Evolutionary conservation across 2,888 invertebrate genomes (phyloP).

Genomic region (Nezara viridula): DNA sequence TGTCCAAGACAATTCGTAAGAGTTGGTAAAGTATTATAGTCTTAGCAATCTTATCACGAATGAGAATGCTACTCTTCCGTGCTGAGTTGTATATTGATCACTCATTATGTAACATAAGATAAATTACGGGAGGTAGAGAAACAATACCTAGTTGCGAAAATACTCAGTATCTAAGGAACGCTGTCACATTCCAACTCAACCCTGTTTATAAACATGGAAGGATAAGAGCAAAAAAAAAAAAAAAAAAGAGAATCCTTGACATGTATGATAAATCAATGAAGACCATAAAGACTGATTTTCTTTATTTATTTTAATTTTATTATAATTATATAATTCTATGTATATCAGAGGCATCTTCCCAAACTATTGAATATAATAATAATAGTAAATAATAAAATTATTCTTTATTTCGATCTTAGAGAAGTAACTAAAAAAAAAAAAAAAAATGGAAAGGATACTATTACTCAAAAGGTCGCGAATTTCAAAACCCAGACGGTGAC

Average conservation of each 20-base stretch:
- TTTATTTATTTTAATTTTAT: too few relatives aligned
- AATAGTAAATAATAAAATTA: not conserved
- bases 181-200: not conserved
- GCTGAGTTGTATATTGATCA: not conserved
- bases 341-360: too few relatives aligned
- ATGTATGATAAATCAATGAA: too few relatives aligned
- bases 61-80: not conserved
- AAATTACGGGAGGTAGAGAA: not conserved
- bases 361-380: not conserved
- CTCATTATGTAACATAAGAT: not conserved
- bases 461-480: not conserved
- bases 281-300: too few relatives aligned
- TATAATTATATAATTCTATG: too few relatives aligned
- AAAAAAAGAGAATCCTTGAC: too few relatives aligned
- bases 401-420: not conserved
- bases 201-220: not conserved
- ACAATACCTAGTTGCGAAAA: conserved; percentile 5
- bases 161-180: not conserved
- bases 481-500: conserved; percentile 7
- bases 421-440: not conserved
- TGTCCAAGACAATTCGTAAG: too few relatives aligned
- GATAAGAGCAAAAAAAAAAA: too few relatives aligned
- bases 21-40: not conserved
- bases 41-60: not conserved
- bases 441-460: conserved; percentile 8